Evolutionary conservation across 2,113 vertebrate genomes (phyloP), one percentile per base, ranked within the genome.

Genomic region (Orthonyx spaldingii): DNA sequence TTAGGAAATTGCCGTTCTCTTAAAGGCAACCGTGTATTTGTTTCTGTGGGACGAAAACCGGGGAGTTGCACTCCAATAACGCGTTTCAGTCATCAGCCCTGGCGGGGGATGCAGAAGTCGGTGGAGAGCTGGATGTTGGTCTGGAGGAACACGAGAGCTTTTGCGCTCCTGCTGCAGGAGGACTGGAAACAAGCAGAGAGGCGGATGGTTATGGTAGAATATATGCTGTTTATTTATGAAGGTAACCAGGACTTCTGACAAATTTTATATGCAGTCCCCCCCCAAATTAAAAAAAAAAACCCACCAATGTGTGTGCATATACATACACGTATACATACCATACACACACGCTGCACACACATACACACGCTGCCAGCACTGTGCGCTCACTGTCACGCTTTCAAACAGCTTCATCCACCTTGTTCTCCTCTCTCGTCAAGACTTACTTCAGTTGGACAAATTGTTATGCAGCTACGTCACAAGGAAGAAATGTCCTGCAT

Each of bases 221-320:
- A 96, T n/a, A 92, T 96, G 49, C 75, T 94, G 94, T 97, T 98
- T 97, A 97, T 97, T 97, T 96, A 94, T 95, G 93, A 97, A 89
- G 55, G 44, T 91, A 96, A 97, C 96, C 96, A 91, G 90, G 79
- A 44, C 69, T 96, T 88, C 55, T 11, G 44, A 93, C 82, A 97
- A 92, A 95, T 87, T 83, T 80, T 85, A 93, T 76, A 96, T 96
- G 93, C 75, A 47, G 82, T 21, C 5, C 5, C 35, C 77, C 19
- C 33, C 49, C 20, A 5, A 64, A 21, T 66, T 53, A 4, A 90
- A 92, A 88, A 41, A 49, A 13, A 49, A 13, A 30, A 6, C 2
- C 4, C 93, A 97, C 83, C 89, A 21, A 78, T 9, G 86, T 88
- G 90, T 92, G 96, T 92, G 90, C 91, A 85, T 86, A 90, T 74